A percentile compares a stretch with the other conserved stretches of the same genome.
Evolutionary conservation across 2,113 vertebrate genomes (phyloP).

Genomic region (Origma solitaria): DNA sequence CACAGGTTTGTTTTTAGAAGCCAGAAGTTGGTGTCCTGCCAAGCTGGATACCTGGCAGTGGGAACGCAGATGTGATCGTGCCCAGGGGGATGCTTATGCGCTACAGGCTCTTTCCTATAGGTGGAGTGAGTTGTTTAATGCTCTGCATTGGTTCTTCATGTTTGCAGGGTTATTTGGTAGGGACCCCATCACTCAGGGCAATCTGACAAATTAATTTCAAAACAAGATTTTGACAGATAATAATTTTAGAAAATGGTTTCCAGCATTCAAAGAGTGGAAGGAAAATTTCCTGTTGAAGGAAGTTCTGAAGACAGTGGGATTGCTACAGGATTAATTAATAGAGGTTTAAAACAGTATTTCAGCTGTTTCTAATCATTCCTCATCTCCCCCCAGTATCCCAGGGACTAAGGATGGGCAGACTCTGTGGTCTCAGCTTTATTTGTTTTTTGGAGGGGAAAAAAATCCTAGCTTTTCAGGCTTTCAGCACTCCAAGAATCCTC

Average conservation of each 20-base stretch:
- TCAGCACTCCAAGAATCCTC: not conserved
- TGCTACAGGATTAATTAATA: not conserved
- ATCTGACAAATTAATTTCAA: not conserved
- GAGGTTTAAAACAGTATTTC: not conserved
- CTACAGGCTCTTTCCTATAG: not conserved
- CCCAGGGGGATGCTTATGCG: not conserved
- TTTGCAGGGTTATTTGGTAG: not conserved
- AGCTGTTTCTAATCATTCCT: conserved; percentile 24
- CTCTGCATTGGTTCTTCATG: not conserved
- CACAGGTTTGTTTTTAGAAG: not conserved
- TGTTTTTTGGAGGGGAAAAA: not conserved
- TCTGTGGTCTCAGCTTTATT: not conserved
- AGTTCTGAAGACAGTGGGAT: not conserved
- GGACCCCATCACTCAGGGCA: not conserved
- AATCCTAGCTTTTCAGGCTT: not conserved
- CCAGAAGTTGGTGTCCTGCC: not conserved
- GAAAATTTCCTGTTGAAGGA: not conserved
- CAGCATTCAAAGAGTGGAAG: not conserved
- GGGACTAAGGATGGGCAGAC: not conserved
- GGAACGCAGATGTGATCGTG: accelerated
- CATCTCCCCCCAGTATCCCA: not conserved
- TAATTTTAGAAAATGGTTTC: not conserved
- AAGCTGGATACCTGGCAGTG: not conserved
- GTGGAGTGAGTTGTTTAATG: not conserved
- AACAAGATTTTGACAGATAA: not conserved